Percentiles rank a stretch among this genome's conserved stretches.
Evolutionary conservation across 2,113 vertebrate species (phyloP).

Genomic region (Passer montanus): DNA sequence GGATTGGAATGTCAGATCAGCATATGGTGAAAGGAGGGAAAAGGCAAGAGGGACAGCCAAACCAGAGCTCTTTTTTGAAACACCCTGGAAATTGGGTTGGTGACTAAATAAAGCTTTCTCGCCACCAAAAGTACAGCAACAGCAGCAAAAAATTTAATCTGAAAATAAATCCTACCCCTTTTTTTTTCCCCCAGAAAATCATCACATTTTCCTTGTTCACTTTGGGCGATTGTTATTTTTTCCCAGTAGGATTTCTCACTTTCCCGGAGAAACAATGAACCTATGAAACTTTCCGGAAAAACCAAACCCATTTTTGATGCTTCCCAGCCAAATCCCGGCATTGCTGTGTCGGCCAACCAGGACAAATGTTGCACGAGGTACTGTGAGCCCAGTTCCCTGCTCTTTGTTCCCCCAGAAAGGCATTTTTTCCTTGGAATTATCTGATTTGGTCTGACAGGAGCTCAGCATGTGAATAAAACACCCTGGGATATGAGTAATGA

Average conservation of each 20-base stretch:
- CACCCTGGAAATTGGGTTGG: neutral
- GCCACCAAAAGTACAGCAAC: neutral
- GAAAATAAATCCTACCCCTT: neutral
- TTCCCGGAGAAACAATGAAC: neutral
- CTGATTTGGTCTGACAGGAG: conserved; percentile 26
- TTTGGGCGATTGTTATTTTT: neutral
- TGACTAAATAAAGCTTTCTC: neutral
- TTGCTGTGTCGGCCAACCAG: neutral
- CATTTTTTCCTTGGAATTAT: neutral
- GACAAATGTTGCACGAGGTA: fast-evolving
- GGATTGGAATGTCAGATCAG: conserved; percentile 6
- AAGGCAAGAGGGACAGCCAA: neutral
- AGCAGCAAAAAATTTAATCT: neutral
- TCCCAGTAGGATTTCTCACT: neutral
- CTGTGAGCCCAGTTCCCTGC: neutral
- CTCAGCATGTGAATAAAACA: neutral
- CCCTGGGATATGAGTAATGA: neutral
- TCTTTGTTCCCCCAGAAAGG: neutral
- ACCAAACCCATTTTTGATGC: neutral
- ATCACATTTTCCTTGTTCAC: neutral
- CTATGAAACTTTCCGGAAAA: neutral
- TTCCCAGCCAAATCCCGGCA: neutral
- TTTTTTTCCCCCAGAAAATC: neutral
- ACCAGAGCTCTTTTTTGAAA: neutral
- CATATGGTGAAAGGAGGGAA: neutral